Conservation (phyloP, 2,797 vertebrate species). For the Ctenochaetus hawaiiensis region DNA sequence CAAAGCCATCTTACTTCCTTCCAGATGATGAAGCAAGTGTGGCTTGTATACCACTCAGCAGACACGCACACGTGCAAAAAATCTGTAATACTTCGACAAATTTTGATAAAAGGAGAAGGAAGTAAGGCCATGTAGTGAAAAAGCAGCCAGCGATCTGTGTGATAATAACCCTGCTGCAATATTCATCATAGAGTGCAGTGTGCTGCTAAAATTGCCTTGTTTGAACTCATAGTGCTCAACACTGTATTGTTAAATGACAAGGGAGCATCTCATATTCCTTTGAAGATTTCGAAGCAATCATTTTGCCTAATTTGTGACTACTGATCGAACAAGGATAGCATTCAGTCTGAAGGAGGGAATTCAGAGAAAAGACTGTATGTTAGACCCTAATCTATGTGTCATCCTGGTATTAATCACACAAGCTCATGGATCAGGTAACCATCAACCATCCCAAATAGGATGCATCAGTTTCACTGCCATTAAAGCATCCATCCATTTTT, state of each 20-base stretch:
- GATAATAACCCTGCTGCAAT: conserved; percentile 63
- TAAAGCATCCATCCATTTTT: too few species aligned
- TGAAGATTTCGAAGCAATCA: conserved; percentile 43
- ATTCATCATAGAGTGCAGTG: conserved; percentile 61
- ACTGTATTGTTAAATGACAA: conserved; percentile 43
- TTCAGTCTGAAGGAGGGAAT: conserved; percentile 25
- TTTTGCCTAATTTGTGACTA: conserved; percentile 52
- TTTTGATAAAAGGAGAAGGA: conserved; percentile 25
- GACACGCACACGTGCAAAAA: conserved; percentile 7
- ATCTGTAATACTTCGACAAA: conserved; percentile 45
- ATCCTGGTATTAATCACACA: conserved; percentile 78
- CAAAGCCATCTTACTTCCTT: conserved; percentile 41
- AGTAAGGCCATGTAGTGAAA: conserved; percentile 32
- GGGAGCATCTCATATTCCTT: conserved; percentile 45
- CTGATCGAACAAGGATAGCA: conserved; percentile 9
- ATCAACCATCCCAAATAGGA: conserved; percentile 42
- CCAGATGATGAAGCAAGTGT: conserved; percentile 11
- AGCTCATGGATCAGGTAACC: conserved; percentile 69
- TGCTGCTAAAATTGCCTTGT: conserved; percentile 51
- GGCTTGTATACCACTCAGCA: background rate
- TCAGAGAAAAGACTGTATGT: conserved; percentile 22
- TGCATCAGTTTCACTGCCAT: conserved; percentile 44
- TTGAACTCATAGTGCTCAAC: conserved; percentile 42
- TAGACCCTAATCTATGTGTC: conserved; percentile 73
- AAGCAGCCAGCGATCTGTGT: conserved; percentile 33